Evolutionary conservation across 2,113 vertebrate genomes (phyloP).

Genomic region (Sturnira hondurensis): DNA sequence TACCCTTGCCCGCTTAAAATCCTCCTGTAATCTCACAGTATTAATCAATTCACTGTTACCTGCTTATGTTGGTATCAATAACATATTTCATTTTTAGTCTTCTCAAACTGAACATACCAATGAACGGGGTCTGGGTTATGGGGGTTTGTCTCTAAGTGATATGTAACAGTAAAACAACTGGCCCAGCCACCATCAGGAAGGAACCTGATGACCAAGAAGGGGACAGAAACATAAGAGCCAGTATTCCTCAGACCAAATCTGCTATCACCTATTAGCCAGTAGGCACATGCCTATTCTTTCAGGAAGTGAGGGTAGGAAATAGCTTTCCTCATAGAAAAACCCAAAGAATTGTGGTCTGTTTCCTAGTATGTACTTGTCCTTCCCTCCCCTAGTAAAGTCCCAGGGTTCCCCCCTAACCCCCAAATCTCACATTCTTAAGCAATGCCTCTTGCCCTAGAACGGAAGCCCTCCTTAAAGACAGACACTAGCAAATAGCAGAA

Average conservation of each 20-base stretch:
- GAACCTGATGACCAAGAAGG: background rate
- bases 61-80: background rate
- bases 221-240: background rate
- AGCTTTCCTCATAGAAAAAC: background rate
- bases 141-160: background rate
- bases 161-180: background rate
- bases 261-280: background rate
- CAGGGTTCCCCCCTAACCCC: too few species aligned
- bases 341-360: background rate
- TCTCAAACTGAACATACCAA: background rate
- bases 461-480: background rate
- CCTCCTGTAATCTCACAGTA: background rate
- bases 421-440: background rate
- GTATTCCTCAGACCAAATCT: background rate
- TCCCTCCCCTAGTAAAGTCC: background rate
- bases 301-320: background rate
- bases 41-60: background rate
- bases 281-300: background rate
- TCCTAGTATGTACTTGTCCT: background rate
- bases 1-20: background rate
- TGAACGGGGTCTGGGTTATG: background rate
- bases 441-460: background rate
- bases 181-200: background rate
- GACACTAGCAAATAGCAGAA: background rate
- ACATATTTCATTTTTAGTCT: background rate